Evolutionary conservation across 2,888 invertebrate species (phyloP).

Genomic region (Gastrophysa polygoni): DNA sequence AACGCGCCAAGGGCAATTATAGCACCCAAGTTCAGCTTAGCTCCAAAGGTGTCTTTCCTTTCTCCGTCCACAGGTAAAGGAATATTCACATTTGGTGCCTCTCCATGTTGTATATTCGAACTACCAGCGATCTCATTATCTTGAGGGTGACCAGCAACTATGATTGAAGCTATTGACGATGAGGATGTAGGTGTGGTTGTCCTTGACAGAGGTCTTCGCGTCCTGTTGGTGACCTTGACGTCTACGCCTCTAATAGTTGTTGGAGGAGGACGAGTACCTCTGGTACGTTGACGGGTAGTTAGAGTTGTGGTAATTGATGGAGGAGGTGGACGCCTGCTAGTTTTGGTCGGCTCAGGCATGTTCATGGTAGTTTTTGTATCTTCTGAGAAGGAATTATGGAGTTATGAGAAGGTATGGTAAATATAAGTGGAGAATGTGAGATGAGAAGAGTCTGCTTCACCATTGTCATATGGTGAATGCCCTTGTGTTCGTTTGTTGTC

Average conservation of each 20-base stretch:
- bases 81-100: slow-evolving; percentile 70
- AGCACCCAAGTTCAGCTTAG: slow-evolving; percentile 82
- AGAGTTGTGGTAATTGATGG: slow-evolving; percentile 34
- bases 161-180: slow-evolving; percentile 42
- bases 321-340: slow-evolving; percentile 14
- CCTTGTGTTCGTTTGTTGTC: too few species aligned
- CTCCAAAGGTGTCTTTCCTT: slow-evolving; percentile 65
- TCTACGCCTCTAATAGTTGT: slow-evolving; percentile 56
- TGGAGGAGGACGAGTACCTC: slow-evolving; percentile 54
- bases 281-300: slow-evolving; percentile 49
- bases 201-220: slow-evolving; percentile 46
- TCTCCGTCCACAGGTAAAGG: slow-evolving; percentile 70
- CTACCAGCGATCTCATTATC: slow-evolving; percentile 75
- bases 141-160: slow-evolving; percentile 68
- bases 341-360: slow-evolving; percentile 18
- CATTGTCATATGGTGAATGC: too few species aligned
- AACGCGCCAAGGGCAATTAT: slow-evolving; percentile 89
- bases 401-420: background rate
- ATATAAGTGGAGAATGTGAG: too few species aligned
- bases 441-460: too few species aligned
- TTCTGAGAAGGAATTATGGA: background rate
- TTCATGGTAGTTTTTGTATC: slow-evolving; percentile 11
- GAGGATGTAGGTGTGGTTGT: slow-evolving; percentile 40
- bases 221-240: slow-evolving; percentile 46
- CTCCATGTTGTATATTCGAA: slow-evolving; percentile 64